Evolutionary conservation across 2,113 vertebrate species (phyloP), one percentile per base, ranked within the genome.

Genomic region (Pavo muticus): DNA sequence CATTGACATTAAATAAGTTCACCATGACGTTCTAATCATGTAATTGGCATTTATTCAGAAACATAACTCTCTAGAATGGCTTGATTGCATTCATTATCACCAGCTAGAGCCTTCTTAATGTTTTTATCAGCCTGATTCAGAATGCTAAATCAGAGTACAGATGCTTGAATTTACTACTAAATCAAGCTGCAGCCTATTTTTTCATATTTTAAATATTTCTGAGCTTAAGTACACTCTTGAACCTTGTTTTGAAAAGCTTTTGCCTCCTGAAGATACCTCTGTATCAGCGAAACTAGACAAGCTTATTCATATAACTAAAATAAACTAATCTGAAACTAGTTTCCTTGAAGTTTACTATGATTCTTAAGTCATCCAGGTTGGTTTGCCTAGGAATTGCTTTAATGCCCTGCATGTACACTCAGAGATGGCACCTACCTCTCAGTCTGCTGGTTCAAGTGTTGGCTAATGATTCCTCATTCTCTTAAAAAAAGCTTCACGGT

Each of bases 31-130:
- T 92, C 75, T 79, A 85, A 87, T 88, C 70, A 57, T 70, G 30
- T 83, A 96, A 88, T 77, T 94, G 50, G 56, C 72, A 88, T 94
- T 95, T 92, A 91, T 86, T 96, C 75, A 90, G 79, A 75, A 90
- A 40, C 15, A 35, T 65, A 47, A 71, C 91, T 93, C 50, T 79
- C 93, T 90, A 76, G 90, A 69, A 77, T 30, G 15, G 8, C 30
- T 89, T 88, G 35, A 85, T 82, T 91, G 37, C 61, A 44, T 95
- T 93, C 76, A 60, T 97, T 90, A 90, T 50, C 48, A 54, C 24
- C 29, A 29, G 85, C 72, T 84, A 94, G 73, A 75, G 77, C 29
- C 8, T 9, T 35, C 39, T 73, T 82, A 19, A 47, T 76, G 70
- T 81, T 95, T 93, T 91, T 90, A 60, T 85, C 85, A 86, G 32